Evolutionary conservation across 2,113 vertebrate genomes (phyloP), one percentile per base, ranked within the genome.

Genomic region (Apteryx owenii): DNA sequence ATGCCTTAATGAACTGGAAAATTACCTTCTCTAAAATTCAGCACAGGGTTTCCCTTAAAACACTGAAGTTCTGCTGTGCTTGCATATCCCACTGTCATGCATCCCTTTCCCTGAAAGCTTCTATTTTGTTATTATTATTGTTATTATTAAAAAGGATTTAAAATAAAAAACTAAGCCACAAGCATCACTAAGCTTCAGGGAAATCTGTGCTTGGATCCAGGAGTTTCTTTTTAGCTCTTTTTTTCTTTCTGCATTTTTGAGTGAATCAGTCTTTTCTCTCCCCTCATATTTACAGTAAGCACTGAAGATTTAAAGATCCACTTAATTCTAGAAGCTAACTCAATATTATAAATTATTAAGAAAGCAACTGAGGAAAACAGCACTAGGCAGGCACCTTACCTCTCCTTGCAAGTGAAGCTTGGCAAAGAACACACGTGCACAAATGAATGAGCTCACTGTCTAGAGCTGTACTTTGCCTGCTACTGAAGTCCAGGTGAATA

Each of bases 381-480:
- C 33, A 33, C 13, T 48, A 79, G 54, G 16, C 44, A 94, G 13
- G 10, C 51, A 77, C 25, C 96, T 98, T 97, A 98, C 97, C 97
- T 98, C 51, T 75, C 29, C 48, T 88, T 85, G 70, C 60, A 86
- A 54, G 44, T 73, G 81, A 75, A 85, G 89, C 53, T 21, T 88
- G 61, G 15, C 26, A 72, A 89, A 48, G 73, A 50, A 66, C 15
- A 76, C 68, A 10, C 4, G 1, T 7, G 64, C 14, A 36, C 2
- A 64, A 76, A 75, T 40, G 2, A 81, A 82, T 36, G 20, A 91
- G 15, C 54, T 91, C 51, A 73, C 71, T 64, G 46, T 88, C 70
- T 81, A 33, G 42, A 84, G 40, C n/a, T 97, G 97, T 92, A 97
- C 96, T 97, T 97, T 97, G 97, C 66, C 96, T 97, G 71, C 73